Percentiles rank a stretch among this genome's conserved stretches.
phyloP scores from a whole-genome alignment of 1,140 invertebrate species.

The Drosophila subobscura region DNA sequence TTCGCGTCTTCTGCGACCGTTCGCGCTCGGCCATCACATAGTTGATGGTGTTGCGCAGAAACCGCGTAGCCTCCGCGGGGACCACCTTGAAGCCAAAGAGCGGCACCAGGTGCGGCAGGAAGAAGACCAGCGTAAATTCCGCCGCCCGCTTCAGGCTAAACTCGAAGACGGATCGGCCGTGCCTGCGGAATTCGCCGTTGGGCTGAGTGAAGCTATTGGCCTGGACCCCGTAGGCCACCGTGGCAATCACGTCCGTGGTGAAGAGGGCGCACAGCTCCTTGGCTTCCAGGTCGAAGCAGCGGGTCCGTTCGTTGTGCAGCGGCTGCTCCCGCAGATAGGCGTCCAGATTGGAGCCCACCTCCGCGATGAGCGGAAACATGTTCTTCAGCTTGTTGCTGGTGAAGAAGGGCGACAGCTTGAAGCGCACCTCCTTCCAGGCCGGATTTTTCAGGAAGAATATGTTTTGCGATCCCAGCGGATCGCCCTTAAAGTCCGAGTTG shows the following conservation, averaged over 20 bases:
- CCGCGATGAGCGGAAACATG: conserved; percentile 85
- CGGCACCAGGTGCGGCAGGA: conserved; percentile 74
- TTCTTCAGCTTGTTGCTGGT: conserved; percentile 85
- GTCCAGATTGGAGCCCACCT: conserved; percentile 75
- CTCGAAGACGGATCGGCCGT: conserved; percentile 84
- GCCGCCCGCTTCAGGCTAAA: conserved; percentile 85
- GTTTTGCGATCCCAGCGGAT: conserved; percentile 73
- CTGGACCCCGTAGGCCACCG: conserved; percentile 86
- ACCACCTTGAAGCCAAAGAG: conserved; percentile 72
- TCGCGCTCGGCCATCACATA: conserved; percentile 81
- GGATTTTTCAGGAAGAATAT: conserved; percentile 79
- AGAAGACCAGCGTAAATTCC: conserved; percentile 84
- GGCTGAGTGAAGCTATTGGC: conserved; percentile 85
- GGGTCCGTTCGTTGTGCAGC: conserved; percentile 55
- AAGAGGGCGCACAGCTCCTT: conserved; percentile 85
- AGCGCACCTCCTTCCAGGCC: conserved; percentile 85
- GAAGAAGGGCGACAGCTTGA: conserved; percentile 85
- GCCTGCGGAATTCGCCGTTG: conserved; percentile 83
- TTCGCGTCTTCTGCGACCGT: conserved; percentile 57
- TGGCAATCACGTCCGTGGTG: conserved; percentile 86
- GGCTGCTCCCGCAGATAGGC: conserved; percentile 62
- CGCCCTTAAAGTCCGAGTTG: conserved; percentile 84
- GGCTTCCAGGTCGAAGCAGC: conserved; percentile 72
- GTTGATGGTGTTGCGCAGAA: conserved; percentile 80
- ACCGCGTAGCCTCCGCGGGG: conserved; percentile 53